Evolutionary conservation across 1,140 invertebrate species (phyloP), one percentile per base, ranked within the genome.

Genomic region (Ips typographus): DNA sequence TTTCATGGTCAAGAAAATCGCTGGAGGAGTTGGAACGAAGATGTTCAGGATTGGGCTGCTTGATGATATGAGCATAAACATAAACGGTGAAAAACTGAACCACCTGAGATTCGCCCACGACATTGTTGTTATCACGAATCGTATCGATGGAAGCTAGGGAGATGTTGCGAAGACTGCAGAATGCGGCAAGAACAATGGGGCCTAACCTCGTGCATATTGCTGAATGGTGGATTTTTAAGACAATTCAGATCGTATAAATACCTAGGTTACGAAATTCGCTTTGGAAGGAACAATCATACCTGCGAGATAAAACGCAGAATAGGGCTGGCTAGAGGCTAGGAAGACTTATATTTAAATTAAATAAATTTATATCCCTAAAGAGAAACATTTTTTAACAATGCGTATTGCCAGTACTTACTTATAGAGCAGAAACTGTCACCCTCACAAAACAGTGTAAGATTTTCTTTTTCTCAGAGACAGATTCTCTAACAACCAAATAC

Each of bases 61-160:
- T 37, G 52, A 36, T 7, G 52, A 7, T 7, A 55, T 55, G 52
- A 37, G 6, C 36, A 55, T 55, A 55, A 55, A 55, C 52, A 55
- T 55, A 55, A 55, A 55, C 52, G 52, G 52, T 36, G 52, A 55
- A 55, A 55, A 55, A 55, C 36, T n/a, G n/a, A n/a, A n/a, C n/a
- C n/a, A n/a, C n/a, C n/a, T n/a, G n/a, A n/a, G n/a, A n/a, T n/a
- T n/a, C 36, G 6, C 52, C 36, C 4, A 55, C 36, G 52, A 55
- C 36, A 55, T 55, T 4, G 52, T 55, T 55, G 4, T 55, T 6
- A 55, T 55, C 52, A 37, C 52, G 36, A 36, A 55, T 55, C 52
- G 36, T 55, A 55, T 55, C 52, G 52, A 55, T 55, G n/a, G 6
- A 55, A 6, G 52, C 52, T 55, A 55, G 52, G 36, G 52, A 55